phyloP scores from a whole-genome alignment of 2,113 vertebrate species.

The Ceuthmochares aereus region DNA sequence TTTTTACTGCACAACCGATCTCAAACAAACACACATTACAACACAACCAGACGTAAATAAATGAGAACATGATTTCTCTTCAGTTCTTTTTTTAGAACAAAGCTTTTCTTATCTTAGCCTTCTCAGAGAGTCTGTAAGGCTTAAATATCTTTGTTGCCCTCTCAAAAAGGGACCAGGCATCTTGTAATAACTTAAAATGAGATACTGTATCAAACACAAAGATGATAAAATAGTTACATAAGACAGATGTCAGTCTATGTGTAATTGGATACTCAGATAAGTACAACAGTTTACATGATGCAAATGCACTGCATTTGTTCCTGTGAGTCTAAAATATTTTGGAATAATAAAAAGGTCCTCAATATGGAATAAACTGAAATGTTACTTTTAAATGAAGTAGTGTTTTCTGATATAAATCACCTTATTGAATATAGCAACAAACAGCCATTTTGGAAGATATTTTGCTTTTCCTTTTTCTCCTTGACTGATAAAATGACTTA shows the following conservation, averaged over 20 bases:
- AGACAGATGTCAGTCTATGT: not conserved
- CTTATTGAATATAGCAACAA: not conserved
- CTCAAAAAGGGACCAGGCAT: not conserved
- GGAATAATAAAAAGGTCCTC: not conserved
- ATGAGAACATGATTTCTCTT: not conserved
- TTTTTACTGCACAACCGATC: not conserved
- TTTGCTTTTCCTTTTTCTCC: not conserved
- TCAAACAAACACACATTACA: not conserved
- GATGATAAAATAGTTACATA: not conserved
- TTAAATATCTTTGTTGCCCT: not conserved
- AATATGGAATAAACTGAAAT: not conserved
- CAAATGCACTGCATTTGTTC: not conserved
- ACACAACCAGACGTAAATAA: not conserved
- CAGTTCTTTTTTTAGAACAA: not conserved
- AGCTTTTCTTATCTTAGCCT: not conserved
- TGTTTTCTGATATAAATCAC: not conserved
- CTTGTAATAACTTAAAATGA: not conserved
- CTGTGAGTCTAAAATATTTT: not conserved
- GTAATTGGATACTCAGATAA: not conserved
- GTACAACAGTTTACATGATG: not conserved
- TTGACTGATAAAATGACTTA: not conserved
- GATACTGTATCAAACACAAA: not conserved
- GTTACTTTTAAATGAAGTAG: not conserved
- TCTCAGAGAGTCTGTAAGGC: not conserved
- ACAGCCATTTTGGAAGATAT: not conserved